phyloP scores from a whole-genome alignment of 2,888 invertebrate genomes.

The Strigamia crassipes region DNA sequence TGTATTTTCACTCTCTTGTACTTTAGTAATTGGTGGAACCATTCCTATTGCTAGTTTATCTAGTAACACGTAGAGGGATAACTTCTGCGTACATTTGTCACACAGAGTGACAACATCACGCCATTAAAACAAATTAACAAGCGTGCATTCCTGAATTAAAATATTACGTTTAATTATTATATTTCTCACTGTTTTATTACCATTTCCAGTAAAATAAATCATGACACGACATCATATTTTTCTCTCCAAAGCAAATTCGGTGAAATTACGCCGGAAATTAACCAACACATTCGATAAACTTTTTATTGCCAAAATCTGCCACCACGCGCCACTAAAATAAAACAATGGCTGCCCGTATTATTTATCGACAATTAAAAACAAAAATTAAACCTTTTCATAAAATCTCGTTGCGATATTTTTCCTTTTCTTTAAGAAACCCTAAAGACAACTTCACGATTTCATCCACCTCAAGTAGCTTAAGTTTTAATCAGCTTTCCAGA shows the following conservation, averaged over 20 bases:
- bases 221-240: background rate
- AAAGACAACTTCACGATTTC: background rate
- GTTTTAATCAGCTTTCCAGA: background rate
- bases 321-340: too few species aligned
- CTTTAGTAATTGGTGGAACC: too few species aligned
- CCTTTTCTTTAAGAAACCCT: background rate
- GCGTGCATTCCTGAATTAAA: background rate
- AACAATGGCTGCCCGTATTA: too few species aligned
- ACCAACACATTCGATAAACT: too few species aligned
- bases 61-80: too few species aligned
- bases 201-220: background rate
- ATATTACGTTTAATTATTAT: background rate
- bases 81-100: background rate
- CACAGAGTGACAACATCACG: background rate
- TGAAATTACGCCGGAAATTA: too few species aligned
- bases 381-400: too few species aligned
- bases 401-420: too few species aligned
- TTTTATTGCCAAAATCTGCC: too few species aligned
- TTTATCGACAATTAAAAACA: too few species aligned
- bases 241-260: background rate
- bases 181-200: background rate
- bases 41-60: too few species aligned
- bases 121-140: background rate
- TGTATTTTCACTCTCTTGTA: too few species aligned
- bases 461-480: background rate